Base-by-base conservation (phyloP, 2,113 vertebrate genomes). In the Gymnogyps californianus region DNA sequence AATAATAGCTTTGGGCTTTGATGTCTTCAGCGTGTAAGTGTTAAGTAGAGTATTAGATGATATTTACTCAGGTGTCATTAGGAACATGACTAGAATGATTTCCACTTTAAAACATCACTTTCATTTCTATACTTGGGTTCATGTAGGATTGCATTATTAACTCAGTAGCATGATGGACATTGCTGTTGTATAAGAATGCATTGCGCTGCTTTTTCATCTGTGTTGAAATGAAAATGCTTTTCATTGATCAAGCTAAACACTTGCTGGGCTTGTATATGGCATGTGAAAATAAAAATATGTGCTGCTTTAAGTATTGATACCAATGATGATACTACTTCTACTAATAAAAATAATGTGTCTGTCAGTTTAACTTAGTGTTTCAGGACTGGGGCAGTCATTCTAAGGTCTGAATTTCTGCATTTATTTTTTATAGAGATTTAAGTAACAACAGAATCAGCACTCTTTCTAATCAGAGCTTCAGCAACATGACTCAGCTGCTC, bases 361-460 rank as follows among this genome's bases (percentile, higher is more conserved):
- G 55, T 87, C 87, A 90, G 67, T 95, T 93, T 95, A 90, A 75
- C 70, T 62, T 95, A 32, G 34, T 87, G 44, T 91, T 95, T 96
- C 79, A 70, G 42, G 57, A 54, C 40, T 66, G 78, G 36, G 84
- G 25, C 64, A 69, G 29, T 97, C 55, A 83, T 66, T 83, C 90
- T 93, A 59, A 65, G 72, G 47, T 87, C 69, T 96, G 89, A 74
- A 76, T 96, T 87, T 97, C 79, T 97, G 92, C 83, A 83, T 97
- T 96, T 98, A 84, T 98, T 91, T 98, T 98, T 99, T 99, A 90
- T 98, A 99, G 99, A 98, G 99, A 99, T 98, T 99, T 99, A 98
- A 99, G 99, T 98, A 99, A 99, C 99, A 99, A 99, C 99, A 98
- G 99, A 98, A 99, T 99, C 98, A 99, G 99, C 98, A 99, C 99